A percentile compares a stretch with the other conserved stretches of the same genome.
phyloP scores from a whole-genome alignment of 2,797 vertebrate genomes.

The Scleropages formosus region DNA sequence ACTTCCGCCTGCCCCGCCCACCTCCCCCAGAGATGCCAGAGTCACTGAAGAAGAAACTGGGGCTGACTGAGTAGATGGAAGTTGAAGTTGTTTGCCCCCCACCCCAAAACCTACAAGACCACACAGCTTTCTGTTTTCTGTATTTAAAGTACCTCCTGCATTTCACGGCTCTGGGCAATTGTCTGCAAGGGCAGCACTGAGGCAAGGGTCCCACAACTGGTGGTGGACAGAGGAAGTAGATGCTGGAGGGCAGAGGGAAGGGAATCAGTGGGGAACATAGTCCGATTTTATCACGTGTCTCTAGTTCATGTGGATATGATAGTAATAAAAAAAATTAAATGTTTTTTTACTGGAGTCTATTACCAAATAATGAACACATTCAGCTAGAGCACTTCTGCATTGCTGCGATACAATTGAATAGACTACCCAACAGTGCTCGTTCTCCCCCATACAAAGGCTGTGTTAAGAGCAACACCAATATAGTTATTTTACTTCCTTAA shows the following conservation, averaged over 20 bases:
- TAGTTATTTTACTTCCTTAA: too few species aligned
- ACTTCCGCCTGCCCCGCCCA: slow-evolving; percentile 91
- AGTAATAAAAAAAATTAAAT: slow-evolving; percentile 40
- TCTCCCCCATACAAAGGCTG: too few species aligned
- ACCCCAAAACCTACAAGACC: background rate
- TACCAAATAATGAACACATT: background rate
- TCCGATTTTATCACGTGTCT: slow-evolving; percentile 60
- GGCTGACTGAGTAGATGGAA: slow-evolving; percentile 69
- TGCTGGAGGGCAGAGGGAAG: slow-evolving; percentile 29
- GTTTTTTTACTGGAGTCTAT: background rate
- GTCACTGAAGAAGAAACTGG: slow-evolving; percentile 93
- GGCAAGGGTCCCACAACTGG: slow-evolving; percentile 13
- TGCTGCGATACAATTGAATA: too few species aligned
- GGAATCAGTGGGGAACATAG: slow-evolving; percentile 50
- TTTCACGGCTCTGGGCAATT: slow-evolving; percentile 43
- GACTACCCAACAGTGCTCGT: too few species aligned
- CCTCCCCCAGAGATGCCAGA: slow-evolving; percentile 94
- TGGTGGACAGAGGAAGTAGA: background rate
- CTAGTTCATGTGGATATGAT: slow-evolving; percentile 55
- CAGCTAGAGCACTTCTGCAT: too few species aligned
- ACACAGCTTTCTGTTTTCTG: slow-evolving; percentile 19
- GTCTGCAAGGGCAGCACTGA: slow-evolving; percentile 14
- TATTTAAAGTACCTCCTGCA: slow-evolving; percentile 30
- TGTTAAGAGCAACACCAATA: too few species aligned
- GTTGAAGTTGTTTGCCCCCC: background rate